Percentiles rank a stretch among this genome's conserved stretches.
Conservation (phyloP, 2,113 vertebrate genomes). For the Colossoma macropomum region DNA sequence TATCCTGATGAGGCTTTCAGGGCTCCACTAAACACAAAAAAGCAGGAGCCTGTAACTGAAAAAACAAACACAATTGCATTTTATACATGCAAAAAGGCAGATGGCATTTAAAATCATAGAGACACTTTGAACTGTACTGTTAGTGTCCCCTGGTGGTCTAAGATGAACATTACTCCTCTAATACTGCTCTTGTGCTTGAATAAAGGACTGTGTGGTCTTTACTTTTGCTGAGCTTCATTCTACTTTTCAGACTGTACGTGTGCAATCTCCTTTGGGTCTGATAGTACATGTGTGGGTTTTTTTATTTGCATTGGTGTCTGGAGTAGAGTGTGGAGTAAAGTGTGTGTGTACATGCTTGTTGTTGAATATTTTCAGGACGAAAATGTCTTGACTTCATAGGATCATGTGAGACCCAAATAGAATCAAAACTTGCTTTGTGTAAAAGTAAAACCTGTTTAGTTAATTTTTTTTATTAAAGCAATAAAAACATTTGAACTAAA, state of each 20-base stretch:
- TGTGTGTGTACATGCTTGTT: too few relatives aligned
- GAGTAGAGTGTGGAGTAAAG: slow-evolving; percentile 12
- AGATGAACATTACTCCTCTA: neutral
- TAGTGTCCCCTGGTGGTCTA: slow-evolving; percentile 29
- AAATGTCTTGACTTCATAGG: too few relatives aligned
- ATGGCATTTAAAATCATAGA: neutral
- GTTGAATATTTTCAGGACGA: too few relatives aligned
- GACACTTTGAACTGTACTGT: neutral
- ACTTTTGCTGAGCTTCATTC: too few relatives aligned
- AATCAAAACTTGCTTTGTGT: too few relatives aligned
- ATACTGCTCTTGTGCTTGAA: neutral
- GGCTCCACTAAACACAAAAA: slow-evolving; percentile 98
- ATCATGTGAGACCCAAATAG: too few relatives aligned
- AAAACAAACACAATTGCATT: slow-evolving; percentile 57
- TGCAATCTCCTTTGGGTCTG: too few relatives aligned
- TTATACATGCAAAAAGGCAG: neutral
- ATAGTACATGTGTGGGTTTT: neutral
- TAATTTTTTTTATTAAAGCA: too few relatives aligned
- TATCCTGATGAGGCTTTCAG: slow-evolving; percentile 94
- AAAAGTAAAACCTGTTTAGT: too few relatives aligned
- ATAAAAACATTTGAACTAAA: too few relatives aligned
- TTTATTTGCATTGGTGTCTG: neutral
- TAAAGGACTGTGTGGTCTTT: neutral
- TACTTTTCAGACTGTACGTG: too few relatives aligned
- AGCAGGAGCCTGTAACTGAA: slow-evolving; percentile 97